Base-by-base conservation (phyloP, 2,113 vertebrate genomes). In the Gallinago jamesoni region DNA sequence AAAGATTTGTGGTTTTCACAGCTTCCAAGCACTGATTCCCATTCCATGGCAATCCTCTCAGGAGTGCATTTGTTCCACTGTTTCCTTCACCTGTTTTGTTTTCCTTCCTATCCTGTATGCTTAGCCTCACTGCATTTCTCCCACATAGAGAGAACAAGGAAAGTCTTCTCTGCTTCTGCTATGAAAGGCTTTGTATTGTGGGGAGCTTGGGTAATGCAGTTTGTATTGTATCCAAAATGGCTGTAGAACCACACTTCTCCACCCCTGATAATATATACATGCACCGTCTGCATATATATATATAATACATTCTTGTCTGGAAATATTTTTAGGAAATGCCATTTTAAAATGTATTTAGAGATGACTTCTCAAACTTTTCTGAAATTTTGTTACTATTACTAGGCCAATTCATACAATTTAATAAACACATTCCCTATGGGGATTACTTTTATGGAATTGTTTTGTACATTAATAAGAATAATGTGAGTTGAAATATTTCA, bases 401-500 rank as follows among this genome's bases (percentile, higher is more conserved):
- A 21, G 37, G 19, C 19, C 89, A 39, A 78, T 31, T 76, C 13
- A 17, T 94, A 35, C 48, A 47, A 27, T 86, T 73, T 68, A 47
- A 21, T 89, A 87, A 76, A 60, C 57, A 47, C 9, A 45, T 57
- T 92, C 35, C 47, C 63, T 12, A 22, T 47, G 57, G 22, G 69
- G 30, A 66, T 85, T 76, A 20, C 18, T 41, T 69, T 41, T 81
- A 68, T 52, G 27, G 37, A 63, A 41, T 66, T 37, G 53, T 69
- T 83, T 88, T 92, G 31, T 45, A 30, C 20, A 27, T 57, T 87
- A 74, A 45, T 37, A 39, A 72, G 39, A 55, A 70, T 62, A 76
- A 93, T 55, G 22, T 14, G 11, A 30, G 62, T 79, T 91, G 92
- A 67, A 93, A 90, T 80, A 74, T 80, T 84, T 75, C 11, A 47